Percentiles rank a stretch among this genome's conserved stretches.
These are phyloP conservation scores for Choloepus hoffmanni DNA, from an alignment of 2,113 vertebrate species.

Conservation along the genomic window DNA sequence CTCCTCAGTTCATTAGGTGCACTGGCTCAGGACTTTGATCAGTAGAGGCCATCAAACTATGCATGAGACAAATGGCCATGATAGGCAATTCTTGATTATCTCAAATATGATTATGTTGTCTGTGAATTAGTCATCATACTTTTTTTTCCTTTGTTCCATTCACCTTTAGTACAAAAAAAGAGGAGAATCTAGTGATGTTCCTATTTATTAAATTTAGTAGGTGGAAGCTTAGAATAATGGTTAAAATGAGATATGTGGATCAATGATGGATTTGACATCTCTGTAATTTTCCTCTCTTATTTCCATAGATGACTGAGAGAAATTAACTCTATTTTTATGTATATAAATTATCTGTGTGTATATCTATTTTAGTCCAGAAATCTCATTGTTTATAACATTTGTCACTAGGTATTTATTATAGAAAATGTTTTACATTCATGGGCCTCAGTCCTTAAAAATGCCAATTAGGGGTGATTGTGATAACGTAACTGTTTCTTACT, in stretches of 20 bases:
- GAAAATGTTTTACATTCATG: slow-evolving; percentile 38
- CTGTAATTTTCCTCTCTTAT: slow-evolving; percentile 59
- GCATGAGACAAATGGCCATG: neutral
- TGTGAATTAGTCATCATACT: slow-evolving; percentile 28
- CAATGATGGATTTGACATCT: slow-evolving; percentile 38
- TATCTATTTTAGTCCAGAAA: neutral
- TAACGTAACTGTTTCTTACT: slow-evolving; percentile 22
- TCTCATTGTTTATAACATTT: slow-evolving; percentile 32
- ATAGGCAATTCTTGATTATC: slow-evolving; percentile 7
- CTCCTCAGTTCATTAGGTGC: neutral
- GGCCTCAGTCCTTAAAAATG: slow-evolving; percentile 35
- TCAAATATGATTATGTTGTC: neutral
- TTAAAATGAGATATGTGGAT: slow-evolving; percentile 58
- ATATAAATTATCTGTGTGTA: neutral
- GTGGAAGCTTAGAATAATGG: slow-evolving; percentile 39
- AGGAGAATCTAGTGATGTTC: neutral
- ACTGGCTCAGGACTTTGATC: neutral
- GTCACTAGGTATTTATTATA: slow-evolving; percentile 36
- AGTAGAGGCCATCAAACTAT: neutral
- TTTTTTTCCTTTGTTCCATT: neutral
- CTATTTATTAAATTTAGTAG: slow-evolving; percentile 24
- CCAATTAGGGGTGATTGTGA: slow-evolving; percentile 19
- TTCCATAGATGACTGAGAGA: slow-evolving; percentile 23
- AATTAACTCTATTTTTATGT: slow-evolving; percentile 30
- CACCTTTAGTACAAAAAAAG: neutral